Evolutionary conservation across 2,888 invertebrate species (phyloP).

Genomic region (Tinea semifulvella): DNA sequence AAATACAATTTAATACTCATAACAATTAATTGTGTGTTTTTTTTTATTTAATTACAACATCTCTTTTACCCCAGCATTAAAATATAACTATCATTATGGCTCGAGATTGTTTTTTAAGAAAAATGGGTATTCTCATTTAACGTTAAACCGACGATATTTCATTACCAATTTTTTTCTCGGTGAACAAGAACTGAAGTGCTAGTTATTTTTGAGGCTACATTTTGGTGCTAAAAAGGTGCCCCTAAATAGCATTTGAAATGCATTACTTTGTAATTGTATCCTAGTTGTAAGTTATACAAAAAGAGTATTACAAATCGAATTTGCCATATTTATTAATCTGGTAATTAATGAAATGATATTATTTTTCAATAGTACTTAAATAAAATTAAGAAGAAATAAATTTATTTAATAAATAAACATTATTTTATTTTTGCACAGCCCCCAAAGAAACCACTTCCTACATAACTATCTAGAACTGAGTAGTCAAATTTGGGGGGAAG

Average conservation of each 20-base stretch:
- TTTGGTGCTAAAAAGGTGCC: slow-evolving; percentile 4
- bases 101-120: no score
- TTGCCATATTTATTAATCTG: slow-evolving; percentile 9
- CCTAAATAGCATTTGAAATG: slow-evolving; percentile 2
- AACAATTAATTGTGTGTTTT: no score
- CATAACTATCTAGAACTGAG: no score
- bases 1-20: no score
- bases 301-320: background rate
- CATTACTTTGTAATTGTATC: background rate
- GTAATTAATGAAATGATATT: slow-evolving; percentile 3
- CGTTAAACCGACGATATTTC: no score
- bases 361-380: background rate
- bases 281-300: background rate
- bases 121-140: no score
- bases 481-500: no score
- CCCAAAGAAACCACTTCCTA: no score
- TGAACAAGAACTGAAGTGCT: background rate
- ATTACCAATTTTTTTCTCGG: no score
- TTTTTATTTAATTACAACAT: no score
- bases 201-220: slow-evolving; percentile 2
- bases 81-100: no score
- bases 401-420: background rate
- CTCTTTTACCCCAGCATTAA: no score
- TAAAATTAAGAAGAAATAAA: background rate
- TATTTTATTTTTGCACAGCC: background rate